Evolutionary conservation across 2,113 vertebrate species (phyloP).

Genomic region (Gobiocypris rarus): DNA sequence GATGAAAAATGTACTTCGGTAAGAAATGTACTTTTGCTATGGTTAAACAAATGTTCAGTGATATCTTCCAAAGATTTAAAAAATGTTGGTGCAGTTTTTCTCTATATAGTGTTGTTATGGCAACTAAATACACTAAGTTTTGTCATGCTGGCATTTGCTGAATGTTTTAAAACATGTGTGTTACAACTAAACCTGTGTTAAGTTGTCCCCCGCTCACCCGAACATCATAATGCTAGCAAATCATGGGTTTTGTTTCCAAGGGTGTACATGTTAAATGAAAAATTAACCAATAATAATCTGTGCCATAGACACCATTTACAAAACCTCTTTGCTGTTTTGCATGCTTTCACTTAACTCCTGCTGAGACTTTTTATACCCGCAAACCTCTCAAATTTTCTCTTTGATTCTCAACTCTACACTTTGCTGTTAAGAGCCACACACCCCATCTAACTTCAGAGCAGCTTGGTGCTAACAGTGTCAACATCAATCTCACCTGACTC

Average conservation of each 20-base stretch:
- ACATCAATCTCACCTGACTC: conserved; percentile 43
- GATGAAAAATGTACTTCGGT: too few species aligned
- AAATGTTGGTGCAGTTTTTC: too few species aligned
- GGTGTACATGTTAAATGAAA: neutral
- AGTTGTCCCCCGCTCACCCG: too few species aligned
- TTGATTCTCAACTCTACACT: neutral
- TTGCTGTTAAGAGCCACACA: neutral
- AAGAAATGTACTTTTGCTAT: too few species aligned
- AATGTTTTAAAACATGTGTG: too few species aligned
- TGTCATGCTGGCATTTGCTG: too few species aligned
- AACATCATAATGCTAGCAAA: neutral
- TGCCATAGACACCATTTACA: neutral
- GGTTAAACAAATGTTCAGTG: too few species aligned
- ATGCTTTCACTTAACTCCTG: neutral
- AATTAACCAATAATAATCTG: neutral
- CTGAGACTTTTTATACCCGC: neutral
- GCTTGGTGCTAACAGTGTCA: conserved; percentile 26
- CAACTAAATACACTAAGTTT: too few species aligned
- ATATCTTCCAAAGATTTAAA: too few species aligned
- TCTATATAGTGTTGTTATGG: too few species aligned
- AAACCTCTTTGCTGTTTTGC: neutral
- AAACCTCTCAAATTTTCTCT: neutral
- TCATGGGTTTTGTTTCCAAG: neutral
- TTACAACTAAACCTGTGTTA: too few species aligned
- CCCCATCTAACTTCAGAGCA: conserved; percentile 30